phyloP scores from a whole-genome alignment of 2,797 vertebrate genomes.

The Limnodromus scolopaceus region DNA sequence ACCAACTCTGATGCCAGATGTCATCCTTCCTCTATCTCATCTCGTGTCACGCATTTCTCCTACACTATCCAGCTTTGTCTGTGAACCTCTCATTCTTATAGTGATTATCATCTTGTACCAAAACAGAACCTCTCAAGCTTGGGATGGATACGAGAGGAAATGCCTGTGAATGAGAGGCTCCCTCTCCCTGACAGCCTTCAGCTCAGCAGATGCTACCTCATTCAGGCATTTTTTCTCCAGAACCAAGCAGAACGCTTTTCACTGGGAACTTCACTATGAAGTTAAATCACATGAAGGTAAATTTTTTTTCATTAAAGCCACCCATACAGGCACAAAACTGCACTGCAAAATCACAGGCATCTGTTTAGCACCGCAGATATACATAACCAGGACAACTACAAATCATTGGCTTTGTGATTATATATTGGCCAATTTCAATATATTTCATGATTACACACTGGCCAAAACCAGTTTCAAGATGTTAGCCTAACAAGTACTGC shows the following conservation, averaged over 20 bases:
- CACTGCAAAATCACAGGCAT: neutral
- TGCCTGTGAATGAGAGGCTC: neutral
- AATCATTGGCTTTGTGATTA: neutral
- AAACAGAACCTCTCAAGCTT: neutral
- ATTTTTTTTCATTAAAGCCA: neutral
- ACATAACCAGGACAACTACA: neutral
- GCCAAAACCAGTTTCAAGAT: neutral
- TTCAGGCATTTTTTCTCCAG: neutral
- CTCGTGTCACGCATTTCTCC: neutral
- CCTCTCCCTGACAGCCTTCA: neutral
- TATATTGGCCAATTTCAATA: neutral
- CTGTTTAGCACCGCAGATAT: neutral
- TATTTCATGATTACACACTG: neutral
- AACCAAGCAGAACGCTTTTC: neutral
- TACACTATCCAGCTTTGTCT: neutral
- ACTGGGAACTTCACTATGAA: neutral
- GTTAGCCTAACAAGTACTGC: neutral
- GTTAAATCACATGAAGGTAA: neutral
- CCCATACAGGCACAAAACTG: neutral
- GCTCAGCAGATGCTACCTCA: neutral
- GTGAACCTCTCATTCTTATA: neutral
- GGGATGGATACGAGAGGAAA: neutral
- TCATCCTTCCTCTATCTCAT: neutral
- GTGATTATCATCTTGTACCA: neutral
- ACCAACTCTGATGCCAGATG: rapidly evolving